phyloP scores from a whole-genome alignment of 2,797 vertebrate genomes.

The Danionella dracula region DNA sequence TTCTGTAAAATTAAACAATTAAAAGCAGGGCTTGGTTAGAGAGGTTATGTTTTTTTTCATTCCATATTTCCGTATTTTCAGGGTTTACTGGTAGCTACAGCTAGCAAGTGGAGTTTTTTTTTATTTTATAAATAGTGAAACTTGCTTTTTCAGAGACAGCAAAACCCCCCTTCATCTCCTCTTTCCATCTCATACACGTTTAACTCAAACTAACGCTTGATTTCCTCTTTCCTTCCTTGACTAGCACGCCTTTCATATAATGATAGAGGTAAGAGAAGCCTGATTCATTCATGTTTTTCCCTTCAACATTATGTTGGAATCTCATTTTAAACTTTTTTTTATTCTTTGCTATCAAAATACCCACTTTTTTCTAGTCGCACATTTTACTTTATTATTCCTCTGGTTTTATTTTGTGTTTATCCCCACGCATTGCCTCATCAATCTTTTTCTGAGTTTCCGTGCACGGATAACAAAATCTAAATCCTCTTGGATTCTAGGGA shows the following conservation, averaged over 20 bases:
- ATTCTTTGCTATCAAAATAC: conserved; percentile 1
- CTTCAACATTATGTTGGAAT: conserved; percentile 7
- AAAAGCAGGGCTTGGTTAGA: too few relatives aligned
- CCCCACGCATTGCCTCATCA: conserved; percentile 30
- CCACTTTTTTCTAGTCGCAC: conserved; percentile 22
- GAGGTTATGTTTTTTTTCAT: too few relatives aligned
- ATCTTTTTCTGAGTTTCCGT: conserved; percentile 32
- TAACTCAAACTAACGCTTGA: conserved; percentile 70
- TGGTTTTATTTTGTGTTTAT: conserved; percentile 33
- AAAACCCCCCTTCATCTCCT: conserved; percentile 41
- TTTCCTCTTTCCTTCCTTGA: conserved; percentile 74
- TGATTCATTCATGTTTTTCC: conserved; percentile 48
- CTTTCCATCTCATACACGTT: conserved; percentile 63
- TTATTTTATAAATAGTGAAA: not conserved
- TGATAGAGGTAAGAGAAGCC: conserved; percentile 91
- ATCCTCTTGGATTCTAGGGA: conserved; percentile 35
- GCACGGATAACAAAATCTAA: conserved; percentile 44
- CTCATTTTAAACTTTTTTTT: conserved; percentile 5
- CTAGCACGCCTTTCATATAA: conserved; percentile 98
- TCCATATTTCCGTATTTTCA: too few relatives aligned
- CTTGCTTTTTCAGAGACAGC: conserved; percentile 39
- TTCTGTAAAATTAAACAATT: too few relatives aligned
- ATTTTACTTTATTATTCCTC: conserved; percentile 15
- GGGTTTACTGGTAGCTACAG: too few relatives aligned
- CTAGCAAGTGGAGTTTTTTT: not conserved